These are phyloP conservation scores for Arbacia lixula DNA, from an alignment of 53 echinoderm and acorn worm species.

Conservation along the genomic window DNA sequence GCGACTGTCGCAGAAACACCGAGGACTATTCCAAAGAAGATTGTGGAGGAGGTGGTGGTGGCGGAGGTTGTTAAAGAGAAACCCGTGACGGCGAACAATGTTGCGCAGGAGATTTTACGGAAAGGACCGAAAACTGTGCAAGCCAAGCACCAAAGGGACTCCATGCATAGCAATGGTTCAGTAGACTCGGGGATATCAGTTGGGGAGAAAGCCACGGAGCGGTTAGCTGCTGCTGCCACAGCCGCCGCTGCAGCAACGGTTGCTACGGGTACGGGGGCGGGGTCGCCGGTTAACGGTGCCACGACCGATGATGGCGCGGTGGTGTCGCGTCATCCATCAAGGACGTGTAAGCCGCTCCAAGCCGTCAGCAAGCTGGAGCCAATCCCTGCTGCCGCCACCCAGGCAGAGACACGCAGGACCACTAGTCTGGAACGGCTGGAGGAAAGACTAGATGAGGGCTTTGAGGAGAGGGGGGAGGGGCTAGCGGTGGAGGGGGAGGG, in stretches of 20 bases:
- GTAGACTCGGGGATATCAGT: constrained; percentile 93
- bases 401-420: constrained; percentile 30
- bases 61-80: constrained; percentile 12
- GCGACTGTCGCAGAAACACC: neutral
- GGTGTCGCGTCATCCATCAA: constrained; percentile 44
- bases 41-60: neutral
- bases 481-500: neutral
- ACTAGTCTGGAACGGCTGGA: constrained; percentile 66
- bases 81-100: constrained; percentile 46
- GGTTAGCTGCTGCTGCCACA: constrained; percentile 39
- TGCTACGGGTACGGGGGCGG: neutral
- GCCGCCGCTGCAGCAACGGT: neutral
- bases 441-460: constrained; percentile 72
- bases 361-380: constrained; percentile 72
- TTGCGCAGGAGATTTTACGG: constrained; percentile 65
- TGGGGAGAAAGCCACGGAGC: constrained; percentile 70
- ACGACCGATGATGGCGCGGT: constrained; percentile 40
- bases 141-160: constrained; percentile 79
- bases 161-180: constrained; percentile 87
- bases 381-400: constrained; percentile 14
- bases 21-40: neutral
- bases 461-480: constrained; percentile 70
- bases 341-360: constrained; percentile 62
- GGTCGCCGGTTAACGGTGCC: constrained; percentile 1
- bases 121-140: constrained; percentile 62